phyloP scores from a whole-genome alignment of 2,113 vertebrate species.

The Microtus ochrogaster region DNA sequence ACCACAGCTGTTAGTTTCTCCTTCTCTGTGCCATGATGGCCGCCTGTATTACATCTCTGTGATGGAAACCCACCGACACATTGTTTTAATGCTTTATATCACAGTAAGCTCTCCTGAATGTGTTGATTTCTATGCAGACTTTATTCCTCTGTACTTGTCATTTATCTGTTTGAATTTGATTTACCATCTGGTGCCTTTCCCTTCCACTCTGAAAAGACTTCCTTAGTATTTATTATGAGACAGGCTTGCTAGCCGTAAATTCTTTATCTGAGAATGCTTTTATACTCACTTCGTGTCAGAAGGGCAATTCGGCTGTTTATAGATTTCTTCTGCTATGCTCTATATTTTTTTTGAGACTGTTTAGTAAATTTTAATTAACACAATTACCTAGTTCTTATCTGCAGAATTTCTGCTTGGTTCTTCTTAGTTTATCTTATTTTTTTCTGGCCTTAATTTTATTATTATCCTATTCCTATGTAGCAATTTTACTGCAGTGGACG shows the following conservation, averaged over 20 bases:
- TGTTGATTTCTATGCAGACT: background rate
- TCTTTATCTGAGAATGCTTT: background rate
- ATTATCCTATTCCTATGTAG: background rate
- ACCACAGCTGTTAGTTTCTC: background rate
- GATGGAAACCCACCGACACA: background rate
- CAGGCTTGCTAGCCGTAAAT: background rate
- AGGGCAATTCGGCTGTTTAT: background rate
- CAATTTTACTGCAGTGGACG: background rate
- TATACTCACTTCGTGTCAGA: background rate
- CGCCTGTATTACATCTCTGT: background rate
- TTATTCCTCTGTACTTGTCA: background rate
- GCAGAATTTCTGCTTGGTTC: background rate
- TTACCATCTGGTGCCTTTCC: background rate
- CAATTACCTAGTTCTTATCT: background rate
- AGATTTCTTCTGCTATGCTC: background rate
- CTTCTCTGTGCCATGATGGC: background rate
- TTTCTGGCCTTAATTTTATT: background rate
- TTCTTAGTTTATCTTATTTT: background rate
- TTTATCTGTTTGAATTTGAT: background rate
- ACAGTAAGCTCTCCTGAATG: no score
- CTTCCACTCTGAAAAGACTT: background rate
- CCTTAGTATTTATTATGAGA: background rate
- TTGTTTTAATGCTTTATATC: background rate
- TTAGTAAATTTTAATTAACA: background rate
- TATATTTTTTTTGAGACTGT: background rate